Percentiles rank a stretch among this genome's conserved stretches.
These are phyloP conservation scores for Tragelaphus strepsiceros DNA, from an alignment of 2,113 vertebrate species.

Conservation along the genomic window DNA sequence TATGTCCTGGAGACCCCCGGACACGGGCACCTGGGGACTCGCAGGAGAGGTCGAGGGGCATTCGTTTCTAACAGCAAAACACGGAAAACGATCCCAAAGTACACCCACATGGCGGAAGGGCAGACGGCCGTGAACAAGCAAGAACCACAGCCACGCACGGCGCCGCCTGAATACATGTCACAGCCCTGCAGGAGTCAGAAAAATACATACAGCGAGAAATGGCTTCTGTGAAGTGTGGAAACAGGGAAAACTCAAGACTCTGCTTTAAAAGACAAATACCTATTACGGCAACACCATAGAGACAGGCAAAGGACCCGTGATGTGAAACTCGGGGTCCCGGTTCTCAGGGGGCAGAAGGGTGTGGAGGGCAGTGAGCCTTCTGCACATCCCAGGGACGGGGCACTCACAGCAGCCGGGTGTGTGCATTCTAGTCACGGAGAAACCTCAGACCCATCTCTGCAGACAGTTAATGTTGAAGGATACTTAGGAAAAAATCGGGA, in stretches of 20 bases:
- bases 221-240: not conserved
- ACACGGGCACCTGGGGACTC: not conserved
- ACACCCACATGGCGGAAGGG: not conserved
- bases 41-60: too few species aligned
- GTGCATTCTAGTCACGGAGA: not conserved
- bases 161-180: too few species aligned
- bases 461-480: not conserved
- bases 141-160: fast-evolving
- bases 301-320: not conserved
- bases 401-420: fast-evolving
- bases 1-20: not conserved
- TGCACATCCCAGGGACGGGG: not conserved
- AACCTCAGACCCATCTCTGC: not conserved
- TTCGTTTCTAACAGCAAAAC: not conserved
- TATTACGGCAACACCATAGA: not conserved
- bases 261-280: not conserved
- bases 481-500: not conserved
- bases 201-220: not conserved
- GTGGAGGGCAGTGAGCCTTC: not conserved
- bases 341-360: not conserved
- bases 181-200: not conserved
- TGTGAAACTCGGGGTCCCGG: too few species aligned
- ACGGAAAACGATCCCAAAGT: not conserved
- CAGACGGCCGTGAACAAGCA: fast-evolving
- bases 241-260: not conserved